These are phyloP conservation scores for Boulengeromyrus knoepffleri DNA, from an alignment of 2,113 vertebrate genomes.

Conservation along the genomic window DNA sequence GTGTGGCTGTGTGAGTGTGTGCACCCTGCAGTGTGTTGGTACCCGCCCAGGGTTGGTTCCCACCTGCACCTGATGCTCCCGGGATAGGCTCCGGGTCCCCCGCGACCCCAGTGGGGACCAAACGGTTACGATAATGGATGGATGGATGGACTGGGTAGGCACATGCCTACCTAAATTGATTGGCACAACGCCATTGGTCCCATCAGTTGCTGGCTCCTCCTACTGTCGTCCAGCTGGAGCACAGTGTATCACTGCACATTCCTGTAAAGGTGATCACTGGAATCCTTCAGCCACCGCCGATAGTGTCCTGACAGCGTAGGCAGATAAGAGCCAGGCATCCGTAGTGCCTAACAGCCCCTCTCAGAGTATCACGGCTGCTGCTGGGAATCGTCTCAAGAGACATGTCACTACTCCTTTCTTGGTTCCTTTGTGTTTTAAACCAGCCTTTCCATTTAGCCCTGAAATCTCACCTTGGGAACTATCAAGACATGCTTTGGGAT, in stretches of 20 bases:
- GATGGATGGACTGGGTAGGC: background rate
- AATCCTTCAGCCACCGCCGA: background rate
- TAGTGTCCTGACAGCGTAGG: background rate
- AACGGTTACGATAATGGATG: too few relatives aligned
- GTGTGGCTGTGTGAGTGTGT: too few relatives aligned
- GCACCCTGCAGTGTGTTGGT: too few relatives aligned
- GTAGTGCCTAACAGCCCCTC: background rate
- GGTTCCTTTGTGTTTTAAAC: background rate
- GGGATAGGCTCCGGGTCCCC: too few relatives aligned
- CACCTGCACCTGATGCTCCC: too few relatives aligned
- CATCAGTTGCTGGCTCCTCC: background rate
- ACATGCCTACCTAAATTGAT: background rate
- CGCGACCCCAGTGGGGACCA: too few relatives aligned
- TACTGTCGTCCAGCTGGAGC: background rate
- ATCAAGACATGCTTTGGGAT: background rate
- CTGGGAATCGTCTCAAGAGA: background rate
- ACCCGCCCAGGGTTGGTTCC: too few relatives aligned
- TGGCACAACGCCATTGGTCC: background rate
- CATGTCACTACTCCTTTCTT: background rate
- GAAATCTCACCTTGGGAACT: background rate
- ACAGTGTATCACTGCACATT: background rate
- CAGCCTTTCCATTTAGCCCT: background rate
- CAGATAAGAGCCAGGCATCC: background rate
- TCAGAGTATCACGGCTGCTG: background rate
- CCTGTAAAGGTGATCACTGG: background rate